These are phyloP conservation scores for Cyprinodon brontotheroides DNA, from an alignment of 2,113 vertebrate species.

Conservation along the genomic window DNA sequence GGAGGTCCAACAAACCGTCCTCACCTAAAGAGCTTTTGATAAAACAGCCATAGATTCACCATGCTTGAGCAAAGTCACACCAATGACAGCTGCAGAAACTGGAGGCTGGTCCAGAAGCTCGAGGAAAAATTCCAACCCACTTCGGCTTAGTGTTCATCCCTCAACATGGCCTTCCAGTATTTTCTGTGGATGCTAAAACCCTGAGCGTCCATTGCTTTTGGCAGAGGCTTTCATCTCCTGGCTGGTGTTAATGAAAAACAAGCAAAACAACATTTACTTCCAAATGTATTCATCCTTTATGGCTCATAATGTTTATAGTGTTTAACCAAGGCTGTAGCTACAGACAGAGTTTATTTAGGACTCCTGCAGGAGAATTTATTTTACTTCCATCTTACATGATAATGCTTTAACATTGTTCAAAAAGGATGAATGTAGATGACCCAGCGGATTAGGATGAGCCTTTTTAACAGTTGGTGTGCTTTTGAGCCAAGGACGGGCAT, in stretches of 20 bases:
- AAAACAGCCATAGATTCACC: conserved; percentile 56
- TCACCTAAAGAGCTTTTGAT: conserved; percentile 56
- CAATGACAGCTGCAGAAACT: conserved; percentile 70
- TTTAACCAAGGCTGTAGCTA: conserved; percentile 43
- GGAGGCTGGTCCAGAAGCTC: conserved; percentile 60
- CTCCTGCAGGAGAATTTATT: conserved; percentile 38
- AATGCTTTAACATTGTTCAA: conserved; percentile 29
- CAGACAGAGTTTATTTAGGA: conserved; percentile 45
- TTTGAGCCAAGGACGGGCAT: conserved; percentile 46
- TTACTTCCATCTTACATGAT: conserved; percentile 33
- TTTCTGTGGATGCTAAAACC: conserved; percentile 71
- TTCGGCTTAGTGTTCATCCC: conserved; percentile 74
- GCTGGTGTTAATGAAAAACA: conserved; percentile 67
- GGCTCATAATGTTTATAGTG: conserved; percentile 51
- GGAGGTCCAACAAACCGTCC: conserved; percentile 59
- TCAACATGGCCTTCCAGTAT: conserved; percentile 74
- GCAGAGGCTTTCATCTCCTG: conserved; percentile 58
- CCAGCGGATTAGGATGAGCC: conserved; percentile 39
- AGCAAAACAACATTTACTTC: conserved; percentile 66
- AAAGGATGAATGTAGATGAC: conserved; percentile 43
- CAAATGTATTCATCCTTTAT: conserved; percentile 75
- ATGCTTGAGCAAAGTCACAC: conserved; percentile 60
- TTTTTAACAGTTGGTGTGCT: conserved; percentile 53
- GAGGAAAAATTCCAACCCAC: conserved; percentile 72
- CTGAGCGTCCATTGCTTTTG: conserved; percentile 74